These are phyloP conservation scores for Machimus rusticus DNA, from an alignment of 2,888 invertebrate genomes.

Conservation along the genomic window DNA sequence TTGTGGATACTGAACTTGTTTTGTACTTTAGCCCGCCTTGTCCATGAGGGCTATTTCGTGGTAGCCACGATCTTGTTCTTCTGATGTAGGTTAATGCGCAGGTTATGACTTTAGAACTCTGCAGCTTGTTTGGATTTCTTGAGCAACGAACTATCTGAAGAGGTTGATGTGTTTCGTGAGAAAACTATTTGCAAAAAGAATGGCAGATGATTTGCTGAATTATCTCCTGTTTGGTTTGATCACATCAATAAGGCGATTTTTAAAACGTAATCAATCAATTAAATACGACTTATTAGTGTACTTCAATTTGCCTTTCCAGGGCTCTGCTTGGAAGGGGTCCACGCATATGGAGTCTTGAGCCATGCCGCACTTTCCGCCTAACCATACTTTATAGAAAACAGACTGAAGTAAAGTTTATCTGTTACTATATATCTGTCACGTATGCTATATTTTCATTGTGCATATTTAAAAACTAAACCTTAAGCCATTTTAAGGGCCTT, in stretches of 20 bases:
- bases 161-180: slow-evolving; percentile 18
- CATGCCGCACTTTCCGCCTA: too few relatives aligned
- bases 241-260: background rate
- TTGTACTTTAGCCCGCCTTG: slow-evolving; percentile 1
- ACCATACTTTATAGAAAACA: too few relatives aligned
- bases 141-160: slow-evolving; percentile 15
- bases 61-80: slow-evolving; percentile 43
- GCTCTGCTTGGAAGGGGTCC: too few relatives aligned
- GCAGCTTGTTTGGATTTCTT: slow-evolving; percentile 11
- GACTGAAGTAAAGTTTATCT: too few relatives aligned
- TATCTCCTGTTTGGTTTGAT: background rate
- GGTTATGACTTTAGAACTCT: slow-evolving; percentile 45
- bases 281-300: background rate
- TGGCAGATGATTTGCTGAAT: background rate
- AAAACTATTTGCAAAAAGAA: background rate
- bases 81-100: slow-evolving; percentile 45
- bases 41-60: slow-evolving; percentile 41
- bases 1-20: slow-evolving; percentile 32
- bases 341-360: too few relatives aligned
- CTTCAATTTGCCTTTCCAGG: background rate
- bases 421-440: too few relatives aligned
- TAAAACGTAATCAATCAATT: background rate
- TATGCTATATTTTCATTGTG: too few relatives aligned
- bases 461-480: too few relatives aligned
- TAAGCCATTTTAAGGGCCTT: too few relatives aligned